Conservation (phyloP, 2,888 invertebrate species). For the Pediacus dermestoides region DNA sequence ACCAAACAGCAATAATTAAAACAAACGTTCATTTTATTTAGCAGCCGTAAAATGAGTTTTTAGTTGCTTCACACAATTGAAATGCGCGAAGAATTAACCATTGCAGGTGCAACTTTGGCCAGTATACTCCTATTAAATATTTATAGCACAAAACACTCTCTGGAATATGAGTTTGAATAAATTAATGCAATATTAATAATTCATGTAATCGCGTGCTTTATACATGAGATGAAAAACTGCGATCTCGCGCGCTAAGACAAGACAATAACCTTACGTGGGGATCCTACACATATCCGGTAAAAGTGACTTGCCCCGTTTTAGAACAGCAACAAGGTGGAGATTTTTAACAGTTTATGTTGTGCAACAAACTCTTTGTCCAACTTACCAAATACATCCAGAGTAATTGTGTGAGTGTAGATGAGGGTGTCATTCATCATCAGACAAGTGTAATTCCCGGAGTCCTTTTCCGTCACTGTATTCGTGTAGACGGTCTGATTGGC, state of each 20-base stretch:
- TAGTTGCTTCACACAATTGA: too few relatives aligned
- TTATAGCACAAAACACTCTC: too few relatives aligned
- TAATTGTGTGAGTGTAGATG: constrained; percentile 61
- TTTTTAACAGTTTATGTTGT: constrained; percentile 1
- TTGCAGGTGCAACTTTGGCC: too few relatives aligned
- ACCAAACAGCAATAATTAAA: too few relatives aligned
- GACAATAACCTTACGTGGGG: background rate
- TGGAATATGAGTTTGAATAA: too few relatives aligned
- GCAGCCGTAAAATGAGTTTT: too few relatives aligned
- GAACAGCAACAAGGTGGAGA: constrained; percentile 16
- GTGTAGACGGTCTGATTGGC: constrained; percentile 78
- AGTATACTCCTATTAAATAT: too few relatives aligned
- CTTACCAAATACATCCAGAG: constrained; percentile 66
- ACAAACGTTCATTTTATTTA: too few relatives aligned
- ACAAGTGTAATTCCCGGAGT: constrained; percentile 73
- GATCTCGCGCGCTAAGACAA: background rate
- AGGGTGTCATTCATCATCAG: constrained; percentile 68
- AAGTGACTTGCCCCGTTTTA: constrained; percentile 19
- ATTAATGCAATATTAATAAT: too few relatives aligned
- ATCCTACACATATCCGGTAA: constrained; percentile 31
- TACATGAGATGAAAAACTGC: too few relatives aligned
- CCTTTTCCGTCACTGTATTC: constrained; percentile 58
- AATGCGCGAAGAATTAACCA: too few relatives aligned
- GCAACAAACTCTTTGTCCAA: constrained; percentile 21
- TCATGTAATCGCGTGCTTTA: too few relatives aligned